phyloP scores from a whole-genome alignment of 2,888 invertebrate species.

The Torymus texanus region DNA sequence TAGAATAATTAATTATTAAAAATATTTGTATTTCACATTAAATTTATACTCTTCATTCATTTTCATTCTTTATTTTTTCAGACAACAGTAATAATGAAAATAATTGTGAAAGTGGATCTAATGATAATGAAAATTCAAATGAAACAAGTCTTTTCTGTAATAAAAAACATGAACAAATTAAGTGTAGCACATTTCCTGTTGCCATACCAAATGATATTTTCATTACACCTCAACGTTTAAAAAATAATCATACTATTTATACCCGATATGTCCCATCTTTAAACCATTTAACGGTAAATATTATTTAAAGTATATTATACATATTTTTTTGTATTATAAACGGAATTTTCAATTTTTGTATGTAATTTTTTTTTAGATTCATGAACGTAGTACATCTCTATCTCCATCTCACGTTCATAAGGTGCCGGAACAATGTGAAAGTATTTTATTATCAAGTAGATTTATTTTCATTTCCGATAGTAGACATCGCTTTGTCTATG shows the following conservation, averaged over 20 bases:
- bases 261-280: slow-evolving; percentile 79
- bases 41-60: too few species aligned
- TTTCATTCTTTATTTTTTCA: slow-evolving; percentile 52
- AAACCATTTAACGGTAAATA: slow-evolving; percentile 77
- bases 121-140: slow-evolving; percentile 58
- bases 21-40: too few species aligned
- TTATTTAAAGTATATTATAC: neutral
- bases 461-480: slow-evolving; percentile 80
- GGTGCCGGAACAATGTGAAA: slow-evolving; percentile 80
- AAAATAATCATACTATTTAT: slow-evolving; percentile 77
- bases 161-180: slow-evolving; percentile 34
- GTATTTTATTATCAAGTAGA: slow-evolving; percentile 82
- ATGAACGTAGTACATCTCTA: slow-evolving; percentile 81
- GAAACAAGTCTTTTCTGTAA: slow-evolving; percentile 54
- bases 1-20: neutral
- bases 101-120: slow-evolving; percentile 53
- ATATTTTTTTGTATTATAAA: neutral
- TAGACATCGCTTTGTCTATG: slow-evolving; percentile 75
- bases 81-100: slow-evolving; percentile 63
- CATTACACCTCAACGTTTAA: slow-evolving; percentile 78
- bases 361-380: slow-evolving; percentile 76
- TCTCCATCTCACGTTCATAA: slow-evolving; percentile 83
- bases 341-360: slow-evolving; percentile 18
- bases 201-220: slow-evolving; percentile 74
- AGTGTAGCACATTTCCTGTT: slow-evolving; percentile 60